phyloP scores from a whole-genome alignment of 2,113 vertebrate species.

The Bambusicola thoracicus region DNA sequence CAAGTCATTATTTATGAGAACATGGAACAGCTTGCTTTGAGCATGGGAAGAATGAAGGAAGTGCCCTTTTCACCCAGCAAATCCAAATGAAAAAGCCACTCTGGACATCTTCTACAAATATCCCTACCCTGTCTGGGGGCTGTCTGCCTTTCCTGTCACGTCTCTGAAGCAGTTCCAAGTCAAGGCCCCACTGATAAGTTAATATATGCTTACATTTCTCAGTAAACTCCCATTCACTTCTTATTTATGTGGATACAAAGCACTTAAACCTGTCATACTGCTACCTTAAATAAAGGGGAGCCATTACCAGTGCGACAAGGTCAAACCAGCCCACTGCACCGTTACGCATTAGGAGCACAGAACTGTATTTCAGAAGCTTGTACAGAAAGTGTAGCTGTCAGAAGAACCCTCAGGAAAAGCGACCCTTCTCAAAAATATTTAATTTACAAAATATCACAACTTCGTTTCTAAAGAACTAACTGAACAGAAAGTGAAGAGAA shows the following conservation, averaged over 20 bases:
- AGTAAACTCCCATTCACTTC: neutral
- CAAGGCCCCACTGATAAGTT: neutral
- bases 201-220: neutral
- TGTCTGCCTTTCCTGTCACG: neutral
- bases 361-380: neutral
- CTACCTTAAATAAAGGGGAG: neutral
- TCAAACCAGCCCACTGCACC: neutral
- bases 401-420: neutral
- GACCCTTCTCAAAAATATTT: neutral
- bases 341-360: neutral
- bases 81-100: neutral
- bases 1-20: neutral
- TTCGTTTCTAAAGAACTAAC: constrained; percentile 6
- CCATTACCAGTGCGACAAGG: neutral
- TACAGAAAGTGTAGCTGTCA: neutral
- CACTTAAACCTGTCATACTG: neutral
- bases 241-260: neutral
- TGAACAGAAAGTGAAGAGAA: neutral
- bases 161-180: neutral
- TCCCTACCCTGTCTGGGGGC: neutral
- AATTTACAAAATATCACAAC: neutral
- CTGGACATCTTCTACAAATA: neutral
- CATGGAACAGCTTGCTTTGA: neutral
- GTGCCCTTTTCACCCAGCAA: neutral
- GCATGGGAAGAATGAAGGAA: neutral